phyloP scores from a whole-genome alignment of 2,797 vertebrate genomes.

The Takifugu rubripes region DNA sequence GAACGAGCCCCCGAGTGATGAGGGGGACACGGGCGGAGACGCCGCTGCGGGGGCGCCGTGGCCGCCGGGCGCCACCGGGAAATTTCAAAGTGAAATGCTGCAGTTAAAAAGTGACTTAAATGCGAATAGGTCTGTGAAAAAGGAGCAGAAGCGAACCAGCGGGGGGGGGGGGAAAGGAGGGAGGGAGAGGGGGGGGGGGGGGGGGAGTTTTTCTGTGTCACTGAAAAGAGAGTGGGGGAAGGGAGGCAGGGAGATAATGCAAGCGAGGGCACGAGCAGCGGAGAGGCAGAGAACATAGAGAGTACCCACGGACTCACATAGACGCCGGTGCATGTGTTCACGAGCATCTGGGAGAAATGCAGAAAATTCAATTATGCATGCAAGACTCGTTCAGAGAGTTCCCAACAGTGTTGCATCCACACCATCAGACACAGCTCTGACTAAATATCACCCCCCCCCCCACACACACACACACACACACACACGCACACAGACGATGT shows the following conservation, averaged over 20 bases:
- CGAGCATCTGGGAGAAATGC: slow-evolving; percentile 42
- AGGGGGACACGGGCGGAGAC: slow-evolving; percentile 31
- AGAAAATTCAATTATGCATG: slow-evolving; percentile 64
- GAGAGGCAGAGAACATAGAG: slow-evolving; percentile 33
- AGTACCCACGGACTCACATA: slow-evolving; percentile 67
- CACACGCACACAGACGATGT: slow-evolving; percentile 15
- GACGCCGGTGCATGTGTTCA: slow-evolving; percentile 30
- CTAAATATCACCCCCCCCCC: slow-evolving; percentile 37
- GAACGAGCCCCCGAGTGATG: slow-evolving; percentile 42
- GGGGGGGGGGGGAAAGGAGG: slow-evolving; percentile 50
- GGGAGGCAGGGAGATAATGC: slow-evolving; percentile 69
- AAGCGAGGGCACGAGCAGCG: slow-evolving; percentile 62
- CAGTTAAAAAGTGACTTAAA: slow-evolving; percentile 36
- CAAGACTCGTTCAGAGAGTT: slow-evolving; percentile 58
- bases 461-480: no score
- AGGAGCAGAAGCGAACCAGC: slow-evolving; percentile 43
- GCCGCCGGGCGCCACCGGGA: slow-evolving; percentile 30
- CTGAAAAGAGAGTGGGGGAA: slow-evolving; percentile 76
- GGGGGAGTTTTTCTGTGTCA: slow-evolving; percentile 79
- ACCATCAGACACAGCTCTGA: slow-evolving; percentile 29
- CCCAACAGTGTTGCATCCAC: slow-evolving; percentile 26
- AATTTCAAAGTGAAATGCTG: slow-evolving; percentile 25
- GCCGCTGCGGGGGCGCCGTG: slow-evolving; percentile 18
- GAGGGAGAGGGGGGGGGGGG: slow-evolving; percentile 54
- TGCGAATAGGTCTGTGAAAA: slow-evolving; percentile 59